phyloP scores from a whole-genome alignment of 2,797 vertebrate species.

The Percopsis omiscomaycus region DNA sequence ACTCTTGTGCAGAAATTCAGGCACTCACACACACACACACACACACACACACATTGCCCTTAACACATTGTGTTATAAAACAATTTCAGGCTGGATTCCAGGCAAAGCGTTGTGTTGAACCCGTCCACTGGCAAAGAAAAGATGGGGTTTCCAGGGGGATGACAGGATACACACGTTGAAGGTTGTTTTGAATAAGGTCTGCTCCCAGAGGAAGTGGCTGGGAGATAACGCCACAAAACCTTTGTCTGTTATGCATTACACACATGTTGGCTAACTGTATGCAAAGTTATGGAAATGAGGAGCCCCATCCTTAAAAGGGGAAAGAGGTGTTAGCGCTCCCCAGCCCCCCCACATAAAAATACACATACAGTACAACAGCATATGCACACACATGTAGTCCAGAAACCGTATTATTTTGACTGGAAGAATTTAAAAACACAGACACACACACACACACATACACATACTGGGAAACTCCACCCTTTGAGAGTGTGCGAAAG shows the following conservation, averaged over 20 bases:
- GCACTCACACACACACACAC: slow-evolving; percentile 1
- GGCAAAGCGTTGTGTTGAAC: slow-evolving; percentile 19
- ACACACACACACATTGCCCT: slow-evolving; percentile 1
- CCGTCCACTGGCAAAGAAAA: slow-evolving; percentile 16
- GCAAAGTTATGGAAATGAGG: slow-evolving; percentile 39
- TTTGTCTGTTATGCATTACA: slow-evolving; percentile 43
- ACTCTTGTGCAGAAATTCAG: slow-evolving; percentile 39
- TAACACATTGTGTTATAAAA: slow-evolving; percentile 47
- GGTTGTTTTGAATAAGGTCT: slow-evolving; percentile 7
- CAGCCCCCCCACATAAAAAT: too few relatives aligned
- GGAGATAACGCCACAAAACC: slow-evolving; percentile 21
- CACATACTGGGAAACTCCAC: slow-evolving; percentile 6
- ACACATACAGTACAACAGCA: slow-evolving; percentile 5
- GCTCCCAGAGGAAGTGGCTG: background rate
- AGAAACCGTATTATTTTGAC: background rate
- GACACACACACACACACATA: slow-evolving; percentile 31
- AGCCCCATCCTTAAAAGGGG: slow-evolving; percentile 15
- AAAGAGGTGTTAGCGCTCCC: slow-evolving; percentile 13
- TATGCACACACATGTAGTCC: slow-evolving; percentile 1
- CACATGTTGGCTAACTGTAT: slow-evolving; percentile 8
- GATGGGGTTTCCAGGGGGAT: slow-evolving; percentile 32
- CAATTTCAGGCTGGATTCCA: slow-evolving; percentile 45
- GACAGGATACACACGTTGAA: slow-evolving; percentile 14
- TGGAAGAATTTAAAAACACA: slow-evolving; percentile 8
- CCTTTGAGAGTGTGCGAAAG: too few relatives aligned